Conservation (phyloP, 2,888 invertebrate genomes). For the Sabellastarte sp. region DNA sequence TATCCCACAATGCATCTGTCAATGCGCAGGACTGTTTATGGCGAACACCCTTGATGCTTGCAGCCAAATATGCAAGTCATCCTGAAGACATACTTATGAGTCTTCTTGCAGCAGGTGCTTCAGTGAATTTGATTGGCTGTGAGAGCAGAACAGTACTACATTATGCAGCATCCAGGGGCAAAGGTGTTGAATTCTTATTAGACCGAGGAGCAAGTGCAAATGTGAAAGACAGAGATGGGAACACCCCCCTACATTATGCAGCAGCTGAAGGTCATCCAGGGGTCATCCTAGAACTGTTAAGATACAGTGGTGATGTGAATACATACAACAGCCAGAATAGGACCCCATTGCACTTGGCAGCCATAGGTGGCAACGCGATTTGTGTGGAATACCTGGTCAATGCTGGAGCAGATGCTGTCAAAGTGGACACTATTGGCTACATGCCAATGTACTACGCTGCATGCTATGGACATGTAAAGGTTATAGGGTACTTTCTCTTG, state of each 20-base stretch:
- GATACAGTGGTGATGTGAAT: constrained; percentile 14
- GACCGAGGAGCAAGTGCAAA: constrained; percentile 50
- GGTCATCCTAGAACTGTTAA: constrained; percentile 13
- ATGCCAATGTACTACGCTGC: neutral
- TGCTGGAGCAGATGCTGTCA: constrained; percentile 1
- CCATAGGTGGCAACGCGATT: constrained; percentile 10
- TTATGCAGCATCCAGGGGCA: constrained; percentile 18
- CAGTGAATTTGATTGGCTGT: constrained; percentile 18
- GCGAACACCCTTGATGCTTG: constrained; percentile 24
- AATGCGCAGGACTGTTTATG: constrained; percentile 20
- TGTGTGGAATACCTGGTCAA: constrained; percentile 13
- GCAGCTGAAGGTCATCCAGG: constrained; percentile 14
- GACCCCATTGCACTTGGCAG: constrained; percentile 19
- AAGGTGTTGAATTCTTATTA: constrained; percentile 33
- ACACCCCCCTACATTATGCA: constrained; percentile 49
- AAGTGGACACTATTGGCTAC: neutral
- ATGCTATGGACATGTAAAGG: neutral
- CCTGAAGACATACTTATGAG: constrained; percentile 13
- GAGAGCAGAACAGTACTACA: constrained; percentile 22
- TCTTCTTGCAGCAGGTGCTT: constrained; percentile 16
- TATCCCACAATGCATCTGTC: constrained; percentile 12
- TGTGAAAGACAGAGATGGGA: constrained; percentile 48
- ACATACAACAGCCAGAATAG: constrained; percentile 11
- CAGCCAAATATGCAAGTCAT: constrained; percentile 19
- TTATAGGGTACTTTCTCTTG: neutral